Evolutionary conservation across 2,888 invertebrate species (phyloP).

Genomic region (Cataglyphis rosenhaueri): DNA sequence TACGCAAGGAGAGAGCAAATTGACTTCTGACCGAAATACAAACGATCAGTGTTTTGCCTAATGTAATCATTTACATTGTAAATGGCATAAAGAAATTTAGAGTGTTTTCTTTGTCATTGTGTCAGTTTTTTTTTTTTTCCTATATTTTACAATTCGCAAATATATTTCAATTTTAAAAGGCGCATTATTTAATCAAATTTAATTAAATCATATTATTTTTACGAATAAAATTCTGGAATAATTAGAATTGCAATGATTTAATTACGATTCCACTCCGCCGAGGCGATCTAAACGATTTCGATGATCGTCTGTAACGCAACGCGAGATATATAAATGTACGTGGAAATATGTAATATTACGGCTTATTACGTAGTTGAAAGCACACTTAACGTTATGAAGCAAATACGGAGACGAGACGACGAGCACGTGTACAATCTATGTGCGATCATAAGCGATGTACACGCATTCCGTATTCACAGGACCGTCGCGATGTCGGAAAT

Average conservation of each 20-base stretch:
- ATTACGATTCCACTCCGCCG: not conserved
- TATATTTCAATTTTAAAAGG: not conserved
- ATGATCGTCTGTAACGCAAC: constrained; percentile 53
- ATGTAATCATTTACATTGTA: not conserved
- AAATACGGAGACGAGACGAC: constrained; percentile 63
- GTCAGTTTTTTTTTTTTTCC: not conserved
- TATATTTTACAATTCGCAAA: not conserved
- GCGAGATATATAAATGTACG: constrained; percentile 38
- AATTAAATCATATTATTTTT: not conserved
- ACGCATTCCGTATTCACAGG: constrained; percentile 23
- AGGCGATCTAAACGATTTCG: not conserved
- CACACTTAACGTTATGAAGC: constrained; percentile 65
- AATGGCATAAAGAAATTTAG: not conserved
- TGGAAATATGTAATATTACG: constrained; percentile 67
- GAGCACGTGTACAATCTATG: constrained; percentile 44
- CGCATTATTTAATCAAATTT: not conserved
- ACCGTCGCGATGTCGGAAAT: constrained; percentile 43
- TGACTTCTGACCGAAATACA: not conserved
- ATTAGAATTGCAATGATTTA: not conserved
- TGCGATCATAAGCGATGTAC: constrained; percentile 40
- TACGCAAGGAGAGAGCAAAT: not conserved
- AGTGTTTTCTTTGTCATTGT: not conserved
- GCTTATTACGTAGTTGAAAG: constrained; percentile 69
- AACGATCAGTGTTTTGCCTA: not conserved
- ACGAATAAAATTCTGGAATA: not conserved